Conservation (phyloP, 2,797 vertebrate genomes). For the Paramormyrops hopkinsi region DNA sequence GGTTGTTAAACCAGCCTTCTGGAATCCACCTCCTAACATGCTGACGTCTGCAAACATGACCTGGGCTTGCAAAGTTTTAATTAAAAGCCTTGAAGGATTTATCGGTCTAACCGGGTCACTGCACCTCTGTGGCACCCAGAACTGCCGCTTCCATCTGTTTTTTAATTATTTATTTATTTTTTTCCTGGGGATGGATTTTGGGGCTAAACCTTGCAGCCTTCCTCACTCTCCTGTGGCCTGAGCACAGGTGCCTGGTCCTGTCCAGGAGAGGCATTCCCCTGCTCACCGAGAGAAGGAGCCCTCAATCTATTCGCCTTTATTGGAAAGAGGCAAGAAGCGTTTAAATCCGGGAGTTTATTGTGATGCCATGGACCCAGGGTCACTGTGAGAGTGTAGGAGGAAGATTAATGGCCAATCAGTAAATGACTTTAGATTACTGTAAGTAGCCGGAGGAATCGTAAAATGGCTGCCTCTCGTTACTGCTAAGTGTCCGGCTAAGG, state of each 20-base stretch:
- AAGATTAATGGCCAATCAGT: constrained; percentile 46
- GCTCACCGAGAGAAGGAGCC: constrained; percentile 37
- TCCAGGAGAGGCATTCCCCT: constrained; percentile 24
- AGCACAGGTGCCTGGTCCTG: neutral
- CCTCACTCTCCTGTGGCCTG: neutral
- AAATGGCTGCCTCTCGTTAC: neutral
- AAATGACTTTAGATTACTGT: constrained; percentile 31
- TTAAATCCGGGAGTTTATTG: constrained; percentile 51
- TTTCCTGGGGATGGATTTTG: constrained; percentile 34
- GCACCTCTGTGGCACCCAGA: neutral
- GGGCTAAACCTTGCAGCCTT: constrained; percentile 28
- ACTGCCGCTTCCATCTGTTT: neutral
- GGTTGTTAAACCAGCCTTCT: neutral
- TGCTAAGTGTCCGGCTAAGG: neutral
- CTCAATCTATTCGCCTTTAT: constrained; percentile 44
- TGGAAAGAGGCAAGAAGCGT: constrained; percentile 43
- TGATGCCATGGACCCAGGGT: constrained; percentile 41
- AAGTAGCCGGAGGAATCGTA: neutral
- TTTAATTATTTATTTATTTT: constrained; percentile 29
- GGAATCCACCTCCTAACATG: neutral
- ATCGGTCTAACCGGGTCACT: neutral
- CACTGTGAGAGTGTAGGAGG: constrained; percentile 42
- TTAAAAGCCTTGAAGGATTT: neutral
- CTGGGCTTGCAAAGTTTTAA: neutral
- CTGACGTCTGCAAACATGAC: neutral